Percentiles rank a stretch among this genome's conserved stretches.
Evolutionary conservation across 2,113 vertebrate species (phyloP).

Genomic region (Passer montanus): DNA sequence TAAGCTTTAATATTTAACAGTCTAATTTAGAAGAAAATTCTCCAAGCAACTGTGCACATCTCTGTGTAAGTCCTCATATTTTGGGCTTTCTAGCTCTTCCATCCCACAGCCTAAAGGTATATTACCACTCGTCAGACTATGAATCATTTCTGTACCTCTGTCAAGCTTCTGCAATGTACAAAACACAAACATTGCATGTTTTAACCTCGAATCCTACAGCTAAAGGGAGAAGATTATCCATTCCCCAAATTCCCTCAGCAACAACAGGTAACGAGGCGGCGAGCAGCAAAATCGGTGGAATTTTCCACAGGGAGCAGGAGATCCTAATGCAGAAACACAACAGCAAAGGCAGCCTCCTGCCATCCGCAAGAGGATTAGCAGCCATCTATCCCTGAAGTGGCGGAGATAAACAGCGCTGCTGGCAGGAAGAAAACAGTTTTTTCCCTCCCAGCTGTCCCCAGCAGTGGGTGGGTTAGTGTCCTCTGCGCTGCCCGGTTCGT

Average conservation of each 20-base stretch:
- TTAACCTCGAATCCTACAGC: background rate
- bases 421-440: background rate
- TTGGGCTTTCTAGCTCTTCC: background rate
- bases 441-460: rapidly evolving
- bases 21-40: background rate
- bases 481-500: rapidly evolving
- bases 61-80: background rate
- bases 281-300: background rate
- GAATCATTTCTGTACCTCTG: background rate
- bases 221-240: background rate
- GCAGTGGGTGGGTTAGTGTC: too few species aligned
- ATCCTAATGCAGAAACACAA: background rate
- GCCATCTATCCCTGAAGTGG: background rate
- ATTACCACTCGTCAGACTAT: background rate
- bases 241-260: background rate
- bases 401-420: background rate
- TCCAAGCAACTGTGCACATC: rapidly evolving
- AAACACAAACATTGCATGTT: background rate
- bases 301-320: background rate
- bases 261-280: background rate
- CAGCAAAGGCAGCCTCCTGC: background rate
- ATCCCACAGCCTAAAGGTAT: background rate
- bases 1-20: background rate
- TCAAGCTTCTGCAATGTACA: background rate
- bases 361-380: background rate